A percentile compares a stretch with the other conserved stretches of the same genome.
phyloP scores from a whole-genome alignment of 1,140 invertebrate species.

The Battus philenor region DNA sequence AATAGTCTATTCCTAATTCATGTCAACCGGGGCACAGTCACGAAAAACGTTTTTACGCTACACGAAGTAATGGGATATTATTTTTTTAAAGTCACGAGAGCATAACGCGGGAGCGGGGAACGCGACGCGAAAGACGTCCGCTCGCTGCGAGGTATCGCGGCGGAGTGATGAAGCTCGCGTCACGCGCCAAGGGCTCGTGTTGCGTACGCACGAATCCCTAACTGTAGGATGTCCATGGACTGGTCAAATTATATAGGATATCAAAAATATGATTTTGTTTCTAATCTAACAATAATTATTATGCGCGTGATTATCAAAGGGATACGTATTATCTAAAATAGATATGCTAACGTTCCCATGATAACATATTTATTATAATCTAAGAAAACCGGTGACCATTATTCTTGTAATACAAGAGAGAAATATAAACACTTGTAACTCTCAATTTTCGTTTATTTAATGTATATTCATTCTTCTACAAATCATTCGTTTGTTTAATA shows the following conservation, averaged over 20 bases:
- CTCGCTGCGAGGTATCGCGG: constrained; percentile 44
- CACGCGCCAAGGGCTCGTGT: constrained; percentile 18
- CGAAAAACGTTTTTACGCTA: constrained; percentile 25
- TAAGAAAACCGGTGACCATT: background rate
- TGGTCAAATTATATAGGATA: constrained; percentile 3
- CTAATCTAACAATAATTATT: too few relatives aligned
- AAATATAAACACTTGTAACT: too few relatives aligned
- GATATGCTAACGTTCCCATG: background rate
- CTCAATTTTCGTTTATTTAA: too few relatives aligned
- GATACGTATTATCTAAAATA: background rate
- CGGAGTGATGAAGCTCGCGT: constrained; percentile 41
- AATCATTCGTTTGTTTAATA: too few relatives aligned
- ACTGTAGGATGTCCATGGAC: constrained; percentile 3
- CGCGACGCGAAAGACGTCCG: constrained; percentile 45
- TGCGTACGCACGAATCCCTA: constrained; percentile 17
- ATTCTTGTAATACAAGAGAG: background rate
- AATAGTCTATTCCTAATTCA: constrained; percentile 29
- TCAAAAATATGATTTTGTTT: background rate
- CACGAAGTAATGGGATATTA: background rate
- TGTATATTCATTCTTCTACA: too few relatives aligned
- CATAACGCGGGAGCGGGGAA: constrained; percentile 13
- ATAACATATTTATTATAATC: background rate
- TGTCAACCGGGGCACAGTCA: constrained; percentile 36
- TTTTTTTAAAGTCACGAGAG: constrained; percentile 24
- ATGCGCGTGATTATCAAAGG: too few relatives aligned